These are phyloP conservation scores for Fulmarus glacialis DNA, from an alignment of 2,113 vertebrate species.

Conservation along the genomic window DNA sequence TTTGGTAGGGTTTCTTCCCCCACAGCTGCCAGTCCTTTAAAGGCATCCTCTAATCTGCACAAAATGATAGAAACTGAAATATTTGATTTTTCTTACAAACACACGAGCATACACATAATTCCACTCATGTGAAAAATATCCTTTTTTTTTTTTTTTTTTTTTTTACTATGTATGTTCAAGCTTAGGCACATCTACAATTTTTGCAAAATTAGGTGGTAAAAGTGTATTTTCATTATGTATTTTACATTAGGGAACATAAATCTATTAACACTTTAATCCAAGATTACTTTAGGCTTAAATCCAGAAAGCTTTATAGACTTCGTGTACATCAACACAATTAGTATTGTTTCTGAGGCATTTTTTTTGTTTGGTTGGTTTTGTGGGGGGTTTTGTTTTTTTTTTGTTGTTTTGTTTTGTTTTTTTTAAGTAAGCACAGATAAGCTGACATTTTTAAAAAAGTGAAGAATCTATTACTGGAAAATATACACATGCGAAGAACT, in stretches of 20 bases:
- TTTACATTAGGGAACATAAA: neutral
- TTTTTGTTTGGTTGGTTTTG: neutral
- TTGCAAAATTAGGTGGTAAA: neutral
- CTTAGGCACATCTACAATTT: neutral
- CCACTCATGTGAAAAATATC: neutral
- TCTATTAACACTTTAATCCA: neutral
- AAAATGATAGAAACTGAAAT: neutral
- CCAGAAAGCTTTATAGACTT: neutral
- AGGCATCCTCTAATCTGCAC: neutral
- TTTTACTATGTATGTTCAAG: neutral
- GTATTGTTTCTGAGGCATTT: accelerated
- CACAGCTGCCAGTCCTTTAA: neutral
- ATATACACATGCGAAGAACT: accelerated
- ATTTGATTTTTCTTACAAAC: neutral
- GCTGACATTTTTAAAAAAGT: neutral
- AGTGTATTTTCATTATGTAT: neutral
- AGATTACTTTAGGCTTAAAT: neutral
- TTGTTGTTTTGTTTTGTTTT: no score
- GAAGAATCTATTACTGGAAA: neutral
- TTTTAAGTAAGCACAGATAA: neutral
- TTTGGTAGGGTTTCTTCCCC: neutral
- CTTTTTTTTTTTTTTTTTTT: accelerated
- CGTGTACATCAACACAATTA: neutral
- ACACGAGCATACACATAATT: neutral
- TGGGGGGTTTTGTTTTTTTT: neutral